phyloP scores from a whole-genome alignment of 2,797 vertebrate genomes.

The Phrynocephalus forsythii region DNA sequence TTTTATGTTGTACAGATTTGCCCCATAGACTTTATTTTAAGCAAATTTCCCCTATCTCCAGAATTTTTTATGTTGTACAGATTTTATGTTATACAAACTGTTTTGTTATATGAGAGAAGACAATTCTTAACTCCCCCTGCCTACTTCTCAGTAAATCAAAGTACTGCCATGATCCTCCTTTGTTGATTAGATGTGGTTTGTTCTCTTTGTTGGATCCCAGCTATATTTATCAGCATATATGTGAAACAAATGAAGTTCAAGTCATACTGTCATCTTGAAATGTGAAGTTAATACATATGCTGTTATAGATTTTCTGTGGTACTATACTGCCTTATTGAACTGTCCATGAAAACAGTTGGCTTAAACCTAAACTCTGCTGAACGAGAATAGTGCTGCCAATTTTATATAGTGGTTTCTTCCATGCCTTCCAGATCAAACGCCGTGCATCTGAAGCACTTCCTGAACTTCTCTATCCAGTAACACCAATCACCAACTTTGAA shows the following conservation, averaged over 20 bases:
- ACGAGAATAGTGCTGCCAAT: not conserved
- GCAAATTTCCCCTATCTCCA: no score
- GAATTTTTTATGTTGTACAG: no score
- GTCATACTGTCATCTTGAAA: no score
- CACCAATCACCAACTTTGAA: constrained; percentile 87
- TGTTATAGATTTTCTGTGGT: not conserved
- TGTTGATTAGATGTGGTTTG: no score
- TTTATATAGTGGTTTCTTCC: not conserved
- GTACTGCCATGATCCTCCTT: not conserved
- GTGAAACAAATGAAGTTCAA: no score
- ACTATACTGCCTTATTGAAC: not conserved
- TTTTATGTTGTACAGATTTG: no score
- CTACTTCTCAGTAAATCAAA: not conserved
- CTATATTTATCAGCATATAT: no score
- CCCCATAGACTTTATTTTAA: no score
- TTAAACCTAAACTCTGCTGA: no score
- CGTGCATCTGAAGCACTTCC: constrained; percentile 91
- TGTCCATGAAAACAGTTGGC: not conserved
- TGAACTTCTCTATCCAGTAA: constrained; percentile 89
- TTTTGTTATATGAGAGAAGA: not conserved
- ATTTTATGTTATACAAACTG: no score
- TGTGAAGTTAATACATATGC: not conserved
- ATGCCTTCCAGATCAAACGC: constrained; percentile 87
- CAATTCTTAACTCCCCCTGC: not conserved
- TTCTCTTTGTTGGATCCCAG: no score